Evolutionary conservation across 2,888 invertebrate species (phyloP).

Genomic region (Dysmachus trigonus): DNA sequence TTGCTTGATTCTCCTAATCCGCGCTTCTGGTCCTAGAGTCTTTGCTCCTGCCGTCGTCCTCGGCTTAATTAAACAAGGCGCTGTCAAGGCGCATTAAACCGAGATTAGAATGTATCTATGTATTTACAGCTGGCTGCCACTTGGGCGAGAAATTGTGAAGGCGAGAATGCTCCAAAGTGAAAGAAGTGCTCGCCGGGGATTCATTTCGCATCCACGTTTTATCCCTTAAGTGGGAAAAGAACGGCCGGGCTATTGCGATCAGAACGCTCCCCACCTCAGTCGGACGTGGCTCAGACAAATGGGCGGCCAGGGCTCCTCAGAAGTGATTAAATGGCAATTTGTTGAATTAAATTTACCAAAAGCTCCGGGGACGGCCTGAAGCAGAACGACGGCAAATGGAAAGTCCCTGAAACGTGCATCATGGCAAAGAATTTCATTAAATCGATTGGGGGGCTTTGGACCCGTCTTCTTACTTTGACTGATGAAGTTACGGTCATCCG

Average conservation of each 20-base stretch:
- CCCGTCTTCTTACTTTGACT: conserved; percentile 13
- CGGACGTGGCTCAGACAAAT: neutral
- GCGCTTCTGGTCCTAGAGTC: neutral
- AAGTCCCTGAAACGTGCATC: neutral
- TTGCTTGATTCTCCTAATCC: neutral
- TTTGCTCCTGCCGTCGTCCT: neutral
- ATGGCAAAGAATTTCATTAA: conserved; percentile 16
- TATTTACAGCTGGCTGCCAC: neutral
- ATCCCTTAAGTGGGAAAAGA: neutral
- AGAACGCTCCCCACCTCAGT: neutral
- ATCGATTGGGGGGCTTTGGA: conserved; percentile 21
- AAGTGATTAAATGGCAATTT: conserved; percentile 35
- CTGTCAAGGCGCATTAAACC: neutral
- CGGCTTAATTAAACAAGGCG: neutral
- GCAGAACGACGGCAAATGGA: neutral
- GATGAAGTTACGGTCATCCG: conserved; percentile 15
- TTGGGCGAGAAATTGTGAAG: neutral
- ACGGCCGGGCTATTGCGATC: neutral
- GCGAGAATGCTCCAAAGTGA: neutral
- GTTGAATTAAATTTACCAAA: conserved; percentile 25
- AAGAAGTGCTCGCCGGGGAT: neutral
- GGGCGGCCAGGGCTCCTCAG: neutral
- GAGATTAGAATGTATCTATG: neutral
- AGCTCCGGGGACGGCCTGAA: neutral
- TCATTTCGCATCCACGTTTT: conserved; percentile 11